Percentiles rank a stretch among this genome's conserved stretches.
phyloP scores from a whole-genome alignment of 1,140 invertebrate species.

The Drosophila parvula region DNA sequence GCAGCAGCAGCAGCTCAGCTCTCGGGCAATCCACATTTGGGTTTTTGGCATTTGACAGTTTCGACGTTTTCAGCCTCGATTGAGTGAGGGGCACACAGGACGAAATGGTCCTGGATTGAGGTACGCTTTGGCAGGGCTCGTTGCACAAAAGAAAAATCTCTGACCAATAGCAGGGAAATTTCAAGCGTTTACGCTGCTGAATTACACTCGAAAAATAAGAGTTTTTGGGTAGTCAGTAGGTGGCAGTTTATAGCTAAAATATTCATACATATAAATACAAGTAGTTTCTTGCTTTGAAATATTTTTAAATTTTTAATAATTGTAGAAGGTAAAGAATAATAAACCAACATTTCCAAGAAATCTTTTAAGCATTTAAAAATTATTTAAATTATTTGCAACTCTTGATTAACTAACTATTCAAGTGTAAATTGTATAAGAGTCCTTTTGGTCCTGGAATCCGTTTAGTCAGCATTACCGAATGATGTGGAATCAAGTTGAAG shows the following conservation, averaged over 20 bases:
- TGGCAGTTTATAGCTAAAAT: too few species aligned
- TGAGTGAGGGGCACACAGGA: conserved; percentile 37
- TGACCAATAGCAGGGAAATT: conserved; percentile 65
- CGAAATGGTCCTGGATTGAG: conserved; percentile 21
- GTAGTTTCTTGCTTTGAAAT: not conserved
- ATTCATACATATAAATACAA: too few species aligned
- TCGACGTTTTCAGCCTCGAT: conserved; percentile 72
- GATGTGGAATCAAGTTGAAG: conserved; percentile 43
- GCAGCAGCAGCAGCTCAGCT: conserved; percentile 8
- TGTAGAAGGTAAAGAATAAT: not conserved
- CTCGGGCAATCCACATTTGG: conserved; percentile 66
- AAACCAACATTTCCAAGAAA: not conserved
- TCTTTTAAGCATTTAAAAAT: not conserved
- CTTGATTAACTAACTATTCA: conserved; percentile 1
- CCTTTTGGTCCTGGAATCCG: conserved; percentile 34
- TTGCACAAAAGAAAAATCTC: conserved; percentile 49
- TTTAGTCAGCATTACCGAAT: conserved; percentile 48
- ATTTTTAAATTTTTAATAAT: not conserved
- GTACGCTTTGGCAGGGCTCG: not conserved
- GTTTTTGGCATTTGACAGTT: conserved; percentile 82
- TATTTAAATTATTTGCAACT: not conserved
- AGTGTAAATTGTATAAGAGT: conserved; percentile 7
- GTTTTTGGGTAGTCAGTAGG: too few species aligned
- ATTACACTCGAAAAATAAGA: conserved; percentile 9
- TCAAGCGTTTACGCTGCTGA: conserved; percentile 43